phyloP scores from a whole-genome alignment of 2,888 invertebrate genomes.

The Dione vanillae region DNA sequence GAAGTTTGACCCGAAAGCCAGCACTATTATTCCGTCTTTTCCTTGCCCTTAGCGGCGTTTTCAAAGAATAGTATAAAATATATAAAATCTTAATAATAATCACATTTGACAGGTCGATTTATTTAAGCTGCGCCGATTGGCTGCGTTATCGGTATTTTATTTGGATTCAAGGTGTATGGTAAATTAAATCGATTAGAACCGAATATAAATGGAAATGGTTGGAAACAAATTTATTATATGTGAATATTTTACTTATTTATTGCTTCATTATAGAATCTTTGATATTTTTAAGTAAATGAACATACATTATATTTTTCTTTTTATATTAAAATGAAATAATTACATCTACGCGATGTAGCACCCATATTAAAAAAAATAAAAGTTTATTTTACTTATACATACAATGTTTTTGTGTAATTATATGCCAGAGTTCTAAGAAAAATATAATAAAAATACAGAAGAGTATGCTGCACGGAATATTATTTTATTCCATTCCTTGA shows the following conservation, averaged over 20 bases:
- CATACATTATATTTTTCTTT: background rate
- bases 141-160: conserved; percentile 59
- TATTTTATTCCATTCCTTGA: conserved; percentile 65
- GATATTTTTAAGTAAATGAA: conserved; percentile 6
- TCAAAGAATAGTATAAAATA: conserved; percentile 74
- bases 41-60: conserved; percentile 70
- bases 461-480: conserved; percentile 58
- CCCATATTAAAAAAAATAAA: background rate
- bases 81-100: conserved; percentile 76
- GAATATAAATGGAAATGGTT: conserved; percentile 12
- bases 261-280: conserved; percentile 16
- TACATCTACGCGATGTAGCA: background rate
- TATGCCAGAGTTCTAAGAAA: conserved; percentile 47
- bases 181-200: conserved; percentile 40
- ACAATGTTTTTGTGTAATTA: conserved; percentile 48
- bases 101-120: conserved; percentile 78
- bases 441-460: conserved; percentile 53
- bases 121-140: conserved; percentile 61
- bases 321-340: conserved; percentile 9
- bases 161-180: conserved; percentile 46
- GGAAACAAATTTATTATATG: conserved; percentile 24
- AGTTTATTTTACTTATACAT: background rate
- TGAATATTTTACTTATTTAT: conserved; percentile 24
- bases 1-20: conserved; percentile 67
- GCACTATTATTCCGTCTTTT: conserved; percentile 71